Evolutionary conservation across 2,888 invertebrate genomes (phyloP), one percentile per base, ranked within the genome.

Genomic region (Tuberolachnus salignus): DNA sequence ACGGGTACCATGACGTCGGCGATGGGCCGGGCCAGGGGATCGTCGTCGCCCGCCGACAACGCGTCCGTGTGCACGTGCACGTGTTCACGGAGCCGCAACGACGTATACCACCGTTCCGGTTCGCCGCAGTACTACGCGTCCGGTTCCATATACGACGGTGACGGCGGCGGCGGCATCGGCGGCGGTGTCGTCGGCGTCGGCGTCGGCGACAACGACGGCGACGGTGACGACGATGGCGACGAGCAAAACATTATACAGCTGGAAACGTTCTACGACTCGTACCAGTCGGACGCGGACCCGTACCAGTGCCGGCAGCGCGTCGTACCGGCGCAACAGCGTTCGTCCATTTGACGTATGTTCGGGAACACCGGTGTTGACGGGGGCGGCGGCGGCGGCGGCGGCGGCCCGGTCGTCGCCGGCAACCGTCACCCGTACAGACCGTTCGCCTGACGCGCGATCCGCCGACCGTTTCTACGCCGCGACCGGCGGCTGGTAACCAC

Each of bases 1-100:
- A 84, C 86, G 73, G 85, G 86, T 67, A 86, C 16, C 21, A n/a
- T 61, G 8, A 0, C 44, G n/a, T 16, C 46, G 46, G 11, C 19
- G 51, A 19, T n/a, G 10, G 63, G 71, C 13, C 49, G 71, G 51
- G 75, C 34, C 21, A 34, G 26, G 21, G 44, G 66, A 3, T 78
- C 67, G 26, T 67, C 66, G 6, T 67, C 75, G 49, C 67, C 75
- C 6, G 34, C 73, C 11, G 75, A 78, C 46, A 78, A 78, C 59
- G 66, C 75, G 55, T 78, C 75, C 57, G 78, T 78, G 49, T 78
- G 78, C 69, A 78, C 67, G 11, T 78, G 78, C 78, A 78, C 67
- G 13, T 78, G 78, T 49, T 13, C 75, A 11, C 21, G 75, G 14
- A 78, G 49, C 67, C 26, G 78, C 19, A 57, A 78, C 69, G 67